Conservation (phyloP, 2,888 invertebrate genomes). For the Siphlonurus alternatus region DNA sequence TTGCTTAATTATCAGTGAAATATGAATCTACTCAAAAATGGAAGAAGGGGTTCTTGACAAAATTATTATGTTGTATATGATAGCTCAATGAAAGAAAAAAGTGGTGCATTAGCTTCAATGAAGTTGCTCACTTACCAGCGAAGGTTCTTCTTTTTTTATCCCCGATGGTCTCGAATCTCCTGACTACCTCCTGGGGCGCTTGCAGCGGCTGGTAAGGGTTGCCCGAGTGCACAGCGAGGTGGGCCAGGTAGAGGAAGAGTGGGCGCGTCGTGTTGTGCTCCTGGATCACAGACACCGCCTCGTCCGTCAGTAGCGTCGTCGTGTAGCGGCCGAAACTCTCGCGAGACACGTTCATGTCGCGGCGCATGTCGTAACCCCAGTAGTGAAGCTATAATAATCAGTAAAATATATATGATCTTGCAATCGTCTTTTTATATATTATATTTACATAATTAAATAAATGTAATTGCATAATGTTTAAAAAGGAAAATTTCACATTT, state of each 20-base stretch:
- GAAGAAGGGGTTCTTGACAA: no score
- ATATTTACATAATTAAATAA: no score
- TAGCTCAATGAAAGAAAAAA: not conserved
- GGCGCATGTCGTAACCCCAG: slow-evolving; percentile 42
- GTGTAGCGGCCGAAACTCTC: slow-evolving; percentile 40
- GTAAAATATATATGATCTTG: no score
- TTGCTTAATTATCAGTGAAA: no score
- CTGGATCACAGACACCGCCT: slow-evolving; percentile 41
- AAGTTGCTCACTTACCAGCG: slow-evolving; percentile 35
- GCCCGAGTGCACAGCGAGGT: slow-evolving; percentile 51
- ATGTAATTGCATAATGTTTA: no score
- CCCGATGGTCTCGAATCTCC: slow-evolving; percentile 46
- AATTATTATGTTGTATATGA: no score
- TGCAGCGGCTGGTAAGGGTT: slow-evolving; percentile 44
- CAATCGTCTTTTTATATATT: no score
- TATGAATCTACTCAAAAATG: no score
- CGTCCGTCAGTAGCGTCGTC: slow-evolving; percentile 45
- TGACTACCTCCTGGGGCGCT: slow-evolving; percentile 51
- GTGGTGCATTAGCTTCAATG: not conserved
- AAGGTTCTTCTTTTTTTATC: slow-evolving; percentile 47
- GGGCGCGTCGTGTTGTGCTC: slow-evolving; percentile 34
- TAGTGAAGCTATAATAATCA: not conserved
- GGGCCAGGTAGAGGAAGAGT: slow-evolving; percentile 50
- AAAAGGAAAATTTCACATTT: no score
- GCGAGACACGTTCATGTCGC: slow-evolving; percentile 36